Conservation (phyloP, 2,888 invertebrate species). For the Strigamia transsilvanica region DNA sequence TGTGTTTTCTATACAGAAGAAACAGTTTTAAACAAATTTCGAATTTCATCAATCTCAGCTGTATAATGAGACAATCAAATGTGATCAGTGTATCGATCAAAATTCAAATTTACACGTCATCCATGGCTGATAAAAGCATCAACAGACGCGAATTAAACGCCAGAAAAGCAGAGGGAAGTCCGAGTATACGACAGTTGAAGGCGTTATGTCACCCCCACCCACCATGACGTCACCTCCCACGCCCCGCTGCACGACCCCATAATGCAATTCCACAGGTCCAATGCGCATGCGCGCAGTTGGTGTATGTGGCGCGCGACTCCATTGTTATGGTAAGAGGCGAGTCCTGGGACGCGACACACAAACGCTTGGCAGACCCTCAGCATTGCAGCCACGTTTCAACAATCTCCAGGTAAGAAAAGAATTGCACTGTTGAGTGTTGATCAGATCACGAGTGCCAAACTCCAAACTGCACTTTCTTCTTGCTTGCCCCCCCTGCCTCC, state of each 20-base stretch:
- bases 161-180: not conserved
- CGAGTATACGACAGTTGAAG: conserved; percentile 5
- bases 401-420: conserved; percentile 38
- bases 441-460: not conserved
- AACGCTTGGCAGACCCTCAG: conserved; percentile 43
- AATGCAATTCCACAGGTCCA: conserved; percentile 49
- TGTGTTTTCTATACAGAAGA: not conserved
- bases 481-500: not conserved
- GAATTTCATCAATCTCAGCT: conserved; percentile 12
- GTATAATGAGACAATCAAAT: not conserved
- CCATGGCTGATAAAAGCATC: not conserved
- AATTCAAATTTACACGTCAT: not conserved
- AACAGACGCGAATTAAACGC: conserved; percentile 30
- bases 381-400: conserved; percentile 17
- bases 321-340: conserved; percentile 49
- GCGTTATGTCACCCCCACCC: conserved; percentile 46
- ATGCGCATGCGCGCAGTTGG: conserved; percentile 49
- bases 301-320: conserved; percentile 46
- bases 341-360: conserved; percentile 47
- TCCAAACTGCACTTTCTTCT: not conserved
- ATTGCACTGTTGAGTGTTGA: conserved; percentile 6
- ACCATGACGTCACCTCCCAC: conserved; percentile 45
- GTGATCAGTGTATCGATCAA: not conserved
- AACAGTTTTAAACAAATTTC: not conserved
- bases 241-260: conserved; percentile 46